Evolutionary conservation across 2,113 vertebrate genomes (phyloP).

Genomic region (Corythoichthys intestinalis): DNA sequence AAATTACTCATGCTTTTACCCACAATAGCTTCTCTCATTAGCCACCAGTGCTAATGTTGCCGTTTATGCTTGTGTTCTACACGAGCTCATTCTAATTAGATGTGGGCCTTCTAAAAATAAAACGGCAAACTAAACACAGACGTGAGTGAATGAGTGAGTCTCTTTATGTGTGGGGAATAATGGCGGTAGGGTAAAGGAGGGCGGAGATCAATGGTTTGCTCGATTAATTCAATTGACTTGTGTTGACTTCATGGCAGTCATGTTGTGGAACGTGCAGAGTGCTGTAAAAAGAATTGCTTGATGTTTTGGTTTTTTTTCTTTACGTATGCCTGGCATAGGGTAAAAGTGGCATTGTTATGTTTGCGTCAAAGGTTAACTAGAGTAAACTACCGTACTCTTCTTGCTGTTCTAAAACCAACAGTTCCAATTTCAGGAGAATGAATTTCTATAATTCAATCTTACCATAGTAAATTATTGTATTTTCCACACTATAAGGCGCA

Average conservation of each 20-base stretch:
- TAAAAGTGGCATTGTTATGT: slow-evolving; percentile 34
- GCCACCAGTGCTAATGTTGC: slow-evolving; percentile 67
- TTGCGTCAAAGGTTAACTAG: background rate
- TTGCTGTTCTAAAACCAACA: too few species aligned
- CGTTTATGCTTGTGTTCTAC: slow-evolving; percentile 74
- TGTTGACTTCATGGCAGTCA: slow-evolving; percentile 63
- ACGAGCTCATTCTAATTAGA: slow-evolving; percentile 76
- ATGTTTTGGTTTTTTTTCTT: slow-evolving; percentile 25
- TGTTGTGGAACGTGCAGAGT: slow-evolving; percentile 60
- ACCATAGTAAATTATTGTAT: too few species aligned
- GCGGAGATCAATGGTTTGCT: slow-evolving; percentile 65
- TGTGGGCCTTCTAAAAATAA: slow-evolving; percentile 72
- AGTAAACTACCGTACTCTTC: too few species aligned
- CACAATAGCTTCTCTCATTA: slow-evolving; percentile 74
- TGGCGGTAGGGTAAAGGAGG: slow-evolving; percentile 46
- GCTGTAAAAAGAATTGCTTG: slow-evolving; percentile 41
- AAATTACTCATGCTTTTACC: slow-evolving; percentile 69
- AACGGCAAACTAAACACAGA: slow-evolving; percentile 68
- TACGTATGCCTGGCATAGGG: slow-evolving; percentile 39
- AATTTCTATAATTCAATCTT: too few species aligned
- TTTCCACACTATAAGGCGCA: too few species aligned
- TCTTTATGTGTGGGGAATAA: slow-evolving; percentile 71
- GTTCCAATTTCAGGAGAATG: too few species aligned
- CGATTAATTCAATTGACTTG: slow-evolving; percentile 68
- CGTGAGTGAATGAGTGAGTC: slow-evolving; percentile 73